phyloP scores from a whole-genome alignment of 1,140 invertebrate genomes.

The Listronotus bonariensis region DNA sequence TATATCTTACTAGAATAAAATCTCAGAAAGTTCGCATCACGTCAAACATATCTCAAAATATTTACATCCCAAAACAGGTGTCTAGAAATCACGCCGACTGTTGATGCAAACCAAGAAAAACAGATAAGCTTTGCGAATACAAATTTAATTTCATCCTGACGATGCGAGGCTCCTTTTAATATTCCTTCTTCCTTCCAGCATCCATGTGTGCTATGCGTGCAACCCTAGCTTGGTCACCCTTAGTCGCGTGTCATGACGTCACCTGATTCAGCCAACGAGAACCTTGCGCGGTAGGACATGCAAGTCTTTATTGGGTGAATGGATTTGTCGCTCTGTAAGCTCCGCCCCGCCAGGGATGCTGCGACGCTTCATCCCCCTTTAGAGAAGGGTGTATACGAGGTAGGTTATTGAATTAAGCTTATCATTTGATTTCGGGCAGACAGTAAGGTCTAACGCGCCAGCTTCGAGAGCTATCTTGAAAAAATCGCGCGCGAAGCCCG shows the following conservation, averaged over 20 bases:
- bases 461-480: slow-evolving; percentile 45
- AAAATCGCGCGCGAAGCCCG: slow-evolving; percentile 52
- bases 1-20: neutral
- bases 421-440: slow-evolving; percentile 74
- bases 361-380: slow-evolving; percentile 48
- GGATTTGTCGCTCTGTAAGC: slow-evolving; percentile 19
- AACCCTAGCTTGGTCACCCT: slow-evolving; percentile 31
- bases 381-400: slow-evolving; percentile 41
- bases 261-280: slow-evolving; percentile 41
- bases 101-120: slow-evolving; percentile 41
- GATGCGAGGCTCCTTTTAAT: slow-evolving; percentile 47
- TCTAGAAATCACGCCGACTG: slow-evolving; percentile 39
- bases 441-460: slow-evolving; percentile 58
- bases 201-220: slow-evolving; percentile 22
- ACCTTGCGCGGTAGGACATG: slow-evolving; percentile 27
- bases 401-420: slow-evolving; percentile 74
- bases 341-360: slow-evolving; percentile 35
- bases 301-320: slow-evolving; percentile 40
- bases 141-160: slow-evolving; percentile 50
- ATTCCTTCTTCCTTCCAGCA: slow-evolving; percentile 41
- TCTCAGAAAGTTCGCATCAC: slow-evolving; percentile 3
- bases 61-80: slow-evolving; percentile 35
- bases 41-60: slow-evolving; percentile 25
- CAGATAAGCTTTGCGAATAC: slow-evolving; percentile 42
- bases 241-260: slow-evolving; percentile 52